These are phyloP conservation scores for Strix uralensis DNA, from an alignment of 2,113 vertebrate species.

Conservation along the genomic window DNA sequence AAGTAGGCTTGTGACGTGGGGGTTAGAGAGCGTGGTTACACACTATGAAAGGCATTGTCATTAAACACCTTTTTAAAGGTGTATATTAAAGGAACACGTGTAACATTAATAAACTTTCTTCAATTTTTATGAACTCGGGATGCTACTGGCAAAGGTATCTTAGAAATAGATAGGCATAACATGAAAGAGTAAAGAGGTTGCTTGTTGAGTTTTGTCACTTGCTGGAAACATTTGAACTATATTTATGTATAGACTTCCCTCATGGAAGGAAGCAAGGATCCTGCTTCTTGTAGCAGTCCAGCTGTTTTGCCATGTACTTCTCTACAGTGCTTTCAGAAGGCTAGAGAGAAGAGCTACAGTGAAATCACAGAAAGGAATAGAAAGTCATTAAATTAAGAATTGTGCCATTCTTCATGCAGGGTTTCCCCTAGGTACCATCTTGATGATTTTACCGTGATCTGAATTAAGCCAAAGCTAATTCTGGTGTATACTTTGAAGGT, in stretches of 20 bases:
- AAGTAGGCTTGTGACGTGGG: background rate
- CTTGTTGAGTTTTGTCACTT: background rate
- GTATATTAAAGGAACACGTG: background rate
- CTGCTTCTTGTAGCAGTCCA: background rate
- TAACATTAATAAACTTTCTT: background rate
- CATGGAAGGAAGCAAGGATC: background rate
- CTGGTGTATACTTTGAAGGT: background rate
- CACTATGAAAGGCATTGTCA: background rate
- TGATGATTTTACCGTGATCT: background rate
- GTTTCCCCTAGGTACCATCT: background rate
- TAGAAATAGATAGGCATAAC: background rate
- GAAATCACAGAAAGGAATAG: background rate
- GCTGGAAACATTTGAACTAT: background rate
- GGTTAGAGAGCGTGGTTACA: background rate
- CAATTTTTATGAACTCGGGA: background rate
- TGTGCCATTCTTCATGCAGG: background rate
- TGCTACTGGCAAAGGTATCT: background rate
- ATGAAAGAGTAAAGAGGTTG: background rate
- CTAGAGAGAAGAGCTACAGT: background rate
- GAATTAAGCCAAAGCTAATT: background rate
- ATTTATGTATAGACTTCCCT: background rate
- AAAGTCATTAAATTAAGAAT: background rate
- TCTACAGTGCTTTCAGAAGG: background rate
- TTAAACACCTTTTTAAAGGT: background rate
- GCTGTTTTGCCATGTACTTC: background rate